A percentile compares a stretch with the other conserved stretches of the same genome.
These are phyloP conservation scores for Aldrovandia affinis DNA, from an alignment of 2,797 vertebrate species.

Conservation along the genomic window DNA sequence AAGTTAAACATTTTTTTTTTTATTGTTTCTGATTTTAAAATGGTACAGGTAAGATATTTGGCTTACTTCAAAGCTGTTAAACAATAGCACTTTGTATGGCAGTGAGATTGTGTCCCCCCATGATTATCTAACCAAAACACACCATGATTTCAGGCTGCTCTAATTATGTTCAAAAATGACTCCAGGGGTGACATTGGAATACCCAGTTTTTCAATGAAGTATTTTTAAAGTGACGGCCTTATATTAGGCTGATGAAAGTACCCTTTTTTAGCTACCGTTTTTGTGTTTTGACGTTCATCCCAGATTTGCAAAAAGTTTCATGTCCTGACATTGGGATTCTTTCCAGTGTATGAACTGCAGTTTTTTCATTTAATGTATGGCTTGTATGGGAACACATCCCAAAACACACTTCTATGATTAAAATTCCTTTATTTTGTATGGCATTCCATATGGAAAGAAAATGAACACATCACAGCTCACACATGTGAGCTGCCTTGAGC, in stretches of 20 bases:
- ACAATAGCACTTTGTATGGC: neutral
- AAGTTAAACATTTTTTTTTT: neutral
- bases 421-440: neutral
- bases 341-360: neutral
- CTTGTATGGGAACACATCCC: neutral
- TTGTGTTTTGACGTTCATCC: neutral
- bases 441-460: neutral
- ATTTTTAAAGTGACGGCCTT: neutral
- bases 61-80: neutral
- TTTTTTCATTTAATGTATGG: neutral
- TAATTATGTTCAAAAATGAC: neutral
- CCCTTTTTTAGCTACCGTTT: neutral
- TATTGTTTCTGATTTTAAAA: neutral
- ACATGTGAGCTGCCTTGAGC: neutral
- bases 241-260: neutral
- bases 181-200: neutral
- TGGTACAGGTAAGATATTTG: neutral
- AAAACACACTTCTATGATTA: neutral
- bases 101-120: too few species aligned
- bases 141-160: neutral
- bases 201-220: neutral
- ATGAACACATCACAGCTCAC: neutral
- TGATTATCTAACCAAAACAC: neutral
- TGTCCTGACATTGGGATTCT: neutral
- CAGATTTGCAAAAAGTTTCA: constrained; percentile 4